Conservation (phyloP, 2,888 invertebrate species). For the Diadegma fenestrale region DNA sequence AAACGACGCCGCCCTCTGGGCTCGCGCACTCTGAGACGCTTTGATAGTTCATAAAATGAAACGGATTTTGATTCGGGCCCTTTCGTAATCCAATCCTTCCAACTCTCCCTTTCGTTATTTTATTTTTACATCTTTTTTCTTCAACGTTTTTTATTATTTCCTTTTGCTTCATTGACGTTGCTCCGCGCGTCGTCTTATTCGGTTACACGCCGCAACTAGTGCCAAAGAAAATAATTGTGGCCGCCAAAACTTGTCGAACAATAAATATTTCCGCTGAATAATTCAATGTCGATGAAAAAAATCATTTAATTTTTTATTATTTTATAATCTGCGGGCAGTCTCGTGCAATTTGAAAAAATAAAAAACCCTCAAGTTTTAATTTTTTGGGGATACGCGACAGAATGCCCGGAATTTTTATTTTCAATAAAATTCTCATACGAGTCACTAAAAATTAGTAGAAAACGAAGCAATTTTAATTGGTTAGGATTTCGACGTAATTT, state of each 20-base stretch:
- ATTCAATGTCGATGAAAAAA: not conserved
- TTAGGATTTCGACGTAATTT: not conserved
- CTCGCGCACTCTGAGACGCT: constrained; percentile 70
- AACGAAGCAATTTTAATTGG: not conserved
- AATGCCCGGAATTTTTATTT: not conserved
- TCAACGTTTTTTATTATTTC: not conserved
- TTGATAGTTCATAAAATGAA: constrained; percentile 81
- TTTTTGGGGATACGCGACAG: not conserved
- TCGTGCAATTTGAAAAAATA: not conserved
- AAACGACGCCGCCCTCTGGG: constrained; percentile 73
- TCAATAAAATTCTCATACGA: not conserved
- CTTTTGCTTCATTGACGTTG: constrained; percentile 28
- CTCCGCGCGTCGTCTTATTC: constrained; percentile 16
- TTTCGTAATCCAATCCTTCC: constrained; percentile 77
- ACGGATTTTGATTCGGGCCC: constrained; percentile 80
- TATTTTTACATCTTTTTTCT: constrained; percentile 32
- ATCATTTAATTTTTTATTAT: not conserved
- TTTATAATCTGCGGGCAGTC: not conserved
- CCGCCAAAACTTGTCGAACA: not conserved
- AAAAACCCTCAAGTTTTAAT: not conserved
- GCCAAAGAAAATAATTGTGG: not conserved
- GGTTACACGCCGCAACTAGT: not conserved
- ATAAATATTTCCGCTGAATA: not conserved
- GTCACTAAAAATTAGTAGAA: constrained; percentile 1
- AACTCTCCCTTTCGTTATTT: constrained; percentile 24